These are phyloP conservation scores for Nothura maculosa DNA, from an alignment of 2,797 vertebrate species.

Conservation along the genomic window DNA sequence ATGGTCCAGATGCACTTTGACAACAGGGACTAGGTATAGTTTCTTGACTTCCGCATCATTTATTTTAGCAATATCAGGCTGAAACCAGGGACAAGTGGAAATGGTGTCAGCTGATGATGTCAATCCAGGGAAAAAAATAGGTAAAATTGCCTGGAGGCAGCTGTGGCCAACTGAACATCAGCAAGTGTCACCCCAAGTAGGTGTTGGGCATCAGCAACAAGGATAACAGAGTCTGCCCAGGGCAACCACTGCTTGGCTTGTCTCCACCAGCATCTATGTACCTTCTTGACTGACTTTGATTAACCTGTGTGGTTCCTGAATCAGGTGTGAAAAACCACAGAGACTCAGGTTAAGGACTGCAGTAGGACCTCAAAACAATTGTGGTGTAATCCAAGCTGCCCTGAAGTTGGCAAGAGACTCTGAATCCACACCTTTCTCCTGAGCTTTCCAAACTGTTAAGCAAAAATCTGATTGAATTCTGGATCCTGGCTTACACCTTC, in stretches of 20 bases:
- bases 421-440: neutral
- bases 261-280: neutral
- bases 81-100: neutral
- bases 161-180: neutral
- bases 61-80: neutral
- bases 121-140: neutral
- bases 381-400: neutral
- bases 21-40: neutral
- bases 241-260: neutral
- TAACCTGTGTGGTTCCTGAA: fast-evolving
- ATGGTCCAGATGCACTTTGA: neutral
- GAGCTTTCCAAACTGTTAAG: neutral
- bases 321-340: neutral
- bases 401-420: neutral
- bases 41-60: neutral
- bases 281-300: fast-evolving
- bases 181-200: fast-evolving
- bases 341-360: neutral
- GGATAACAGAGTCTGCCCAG: neutral
- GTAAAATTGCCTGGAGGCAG: neutral
- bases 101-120: neutral
- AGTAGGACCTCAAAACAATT: neutral
- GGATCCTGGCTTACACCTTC: neutral
- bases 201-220: fast-evolving
- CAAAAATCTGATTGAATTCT: neutral